These are phyloP conservation scores for Eupsittula cactorum DNA, from an alignment of 2,113 vertebrate species.

Conservation along the genomic window DNA sequence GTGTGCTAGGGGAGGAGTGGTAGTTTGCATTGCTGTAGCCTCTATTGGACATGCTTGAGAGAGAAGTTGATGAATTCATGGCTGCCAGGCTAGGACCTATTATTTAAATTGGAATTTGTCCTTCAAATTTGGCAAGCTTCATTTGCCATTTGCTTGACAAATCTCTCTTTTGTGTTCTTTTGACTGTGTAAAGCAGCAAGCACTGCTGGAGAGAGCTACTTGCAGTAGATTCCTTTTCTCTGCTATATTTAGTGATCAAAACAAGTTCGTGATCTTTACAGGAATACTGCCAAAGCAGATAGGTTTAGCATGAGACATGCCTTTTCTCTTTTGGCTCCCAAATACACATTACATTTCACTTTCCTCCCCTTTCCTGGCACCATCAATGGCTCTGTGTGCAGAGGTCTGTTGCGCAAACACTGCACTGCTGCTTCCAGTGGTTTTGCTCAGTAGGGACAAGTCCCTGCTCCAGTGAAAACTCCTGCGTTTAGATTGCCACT, in stretches of 20 bases:
- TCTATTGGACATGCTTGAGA: neutral
- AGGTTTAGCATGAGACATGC: neutral
- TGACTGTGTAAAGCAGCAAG: neutral
- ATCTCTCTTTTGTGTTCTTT: conserved; percentile 6
- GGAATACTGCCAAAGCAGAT: conserved; percentile 32
- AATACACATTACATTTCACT: neutral
- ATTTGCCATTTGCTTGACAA: neutral
- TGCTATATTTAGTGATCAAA: conserved; percentile 48
- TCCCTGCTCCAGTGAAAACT: neutral
- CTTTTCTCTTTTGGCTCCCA: conserved; percentile 17
- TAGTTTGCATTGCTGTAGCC: neutral
- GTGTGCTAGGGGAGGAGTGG: neutral
- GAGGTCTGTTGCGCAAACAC: conserved; percentile 28
- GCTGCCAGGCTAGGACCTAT: conserved; percentile 7
- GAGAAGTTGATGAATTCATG: conserved; percentile 14
- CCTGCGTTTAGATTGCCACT: accelerated
- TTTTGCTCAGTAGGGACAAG: neutral
- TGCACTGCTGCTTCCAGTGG: neutral
- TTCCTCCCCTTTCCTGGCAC: neutral
- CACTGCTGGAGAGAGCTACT: neutral
- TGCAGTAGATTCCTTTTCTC: conserved; percentile 4
- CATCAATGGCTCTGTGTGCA: neutral
- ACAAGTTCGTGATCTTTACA: neutral
- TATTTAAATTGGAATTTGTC: conserved; percentile 32
- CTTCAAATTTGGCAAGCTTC: conserved; percentile 38